Conservation (phyloP, 2,797 vertebrate genomes). For the Odontamblyopus rebecca region DNA sequence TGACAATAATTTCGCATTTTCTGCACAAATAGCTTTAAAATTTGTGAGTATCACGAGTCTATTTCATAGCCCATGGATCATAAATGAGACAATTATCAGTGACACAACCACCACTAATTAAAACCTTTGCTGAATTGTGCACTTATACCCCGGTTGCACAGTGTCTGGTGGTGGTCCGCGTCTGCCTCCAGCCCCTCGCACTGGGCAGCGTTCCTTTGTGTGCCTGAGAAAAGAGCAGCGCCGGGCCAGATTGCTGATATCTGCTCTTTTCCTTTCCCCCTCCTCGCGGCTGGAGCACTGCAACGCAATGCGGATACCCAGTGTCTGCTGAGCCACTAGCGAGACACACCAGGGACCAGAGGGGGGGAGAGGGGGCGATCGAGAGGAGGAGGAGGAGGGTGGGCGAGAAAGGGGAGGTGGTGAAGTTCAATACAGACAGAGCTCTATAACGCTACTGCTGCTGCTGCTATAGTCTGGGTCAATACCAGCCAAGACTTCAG, state of each 20-base stretch:
- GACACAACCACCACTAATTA: background rate
- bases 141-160: slow-evolving; percentile 6
- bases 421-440: slow-evolving; percentile 64
- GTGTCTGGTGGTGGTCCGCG: slow-evolving; percentile 28
- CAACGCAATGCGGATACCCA: slow-evolving; percentile 85
- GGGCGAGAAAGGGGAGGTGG: slow-evolving; percentile 35
- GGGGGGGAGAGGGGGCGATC: slow-evolving; percentile 12
- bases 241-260: slow-evolving; percentile 80
- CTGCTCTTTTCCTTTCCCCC: slow-evolving; percentile 70
- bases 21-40: background rate
- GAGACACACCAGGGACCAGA: slow-evolving; percentile 76
- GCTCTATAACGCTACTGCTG: slow-evolving; percentile 52
- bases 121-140: background rate
- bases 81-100: background rate
- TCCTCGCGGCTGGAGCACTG: slow-evolving; percentile 69
- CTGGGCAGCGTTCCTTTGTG: slow-evolving; percentile 68
- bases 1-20: background rate
- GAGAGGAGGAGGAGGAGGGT: slow-evolving; percentile 7
- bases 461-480: slow-evolving; percentile 52
- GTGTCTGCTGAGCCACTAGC: slow-evolving; percentile 78
- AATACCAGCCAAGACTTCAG: slow-evolving; percentile 46
- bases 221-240: slow-evolving; percentile 70
- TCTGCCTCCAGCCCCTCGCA: slow-evolving; percentile 39
- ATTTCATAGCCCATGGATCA: background rate
- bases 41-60: background rate